Evolutionary conservation across 2,797 vertebrate species (phyloP).

Genomic region (Sebastiscus tertius): DNA sequence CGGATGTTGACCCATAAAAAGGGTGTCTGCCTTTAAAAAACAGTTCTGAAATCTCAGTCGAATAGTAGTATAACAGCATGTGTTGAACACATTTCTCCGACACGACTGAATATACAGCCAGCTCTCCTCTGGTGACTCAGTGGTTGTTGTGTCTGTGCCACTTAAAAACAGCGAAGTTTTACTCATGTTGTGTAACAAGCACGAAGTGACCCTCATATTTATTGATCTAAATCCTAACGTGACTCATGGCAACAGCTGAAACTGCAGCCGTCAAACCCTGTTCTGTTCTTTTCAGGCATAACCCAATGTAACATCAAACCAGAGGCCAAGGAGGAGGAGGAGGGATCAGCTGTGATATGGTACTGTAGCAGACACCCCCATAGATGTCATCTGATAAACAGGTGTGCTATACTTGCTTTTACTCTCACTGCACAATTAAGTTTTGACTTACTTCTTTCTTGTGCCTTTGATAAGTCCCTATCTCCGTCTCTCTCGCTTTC

Average conservation of each 20-base stretch:
- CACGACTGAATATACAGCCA: background rate
- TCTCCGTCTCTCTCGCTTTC: constrained; percentile 15
- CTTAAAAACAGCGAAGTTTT: constrained; percentile 44
- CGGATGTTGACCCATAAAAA: constrained; percentile 7
- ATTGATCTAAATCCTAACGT: constrained; percentile 48
- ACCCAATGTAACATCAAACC: constrained; percentile 8
- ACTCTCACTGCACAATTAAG: constrained; percentile 2
- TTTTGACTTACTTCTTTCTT: constrained; percentile 26
- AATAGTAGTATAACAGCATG: background rate
- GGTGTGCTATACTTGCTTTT: constrained; percentile 30
- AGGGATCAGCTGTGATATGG: constrained; percentile 40
- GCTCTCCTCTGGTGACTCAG: constrained; percentile 54
- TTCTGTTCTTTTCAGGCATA: constrained; percentile 6
- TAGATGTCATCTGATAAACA: constrained; percentile 27
- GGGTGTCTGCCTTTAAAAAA: constrained; percentile 26
- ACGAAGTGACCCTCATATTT: constrained; percentile 21
- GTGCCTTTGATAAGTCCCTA: constrained; percentile 14
- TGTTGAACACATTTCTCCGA: constrained; percentile 14
- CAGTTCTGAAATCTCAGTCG: background rate
- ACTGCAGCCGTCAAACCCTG: background rate
- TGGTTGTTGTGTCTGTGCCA: constrained; percentile 60
- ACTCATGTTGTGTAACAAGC: constrained; percentile 45
- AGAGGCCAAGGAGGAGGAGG: background rate
- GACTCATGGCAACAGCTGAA: constrained; percentile 50
- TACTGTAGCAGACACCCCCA: background rate